Base-by-base conservation (phyloP, 2,797 vertebrate genomes). In the Gambusia yucatana region DNA sequence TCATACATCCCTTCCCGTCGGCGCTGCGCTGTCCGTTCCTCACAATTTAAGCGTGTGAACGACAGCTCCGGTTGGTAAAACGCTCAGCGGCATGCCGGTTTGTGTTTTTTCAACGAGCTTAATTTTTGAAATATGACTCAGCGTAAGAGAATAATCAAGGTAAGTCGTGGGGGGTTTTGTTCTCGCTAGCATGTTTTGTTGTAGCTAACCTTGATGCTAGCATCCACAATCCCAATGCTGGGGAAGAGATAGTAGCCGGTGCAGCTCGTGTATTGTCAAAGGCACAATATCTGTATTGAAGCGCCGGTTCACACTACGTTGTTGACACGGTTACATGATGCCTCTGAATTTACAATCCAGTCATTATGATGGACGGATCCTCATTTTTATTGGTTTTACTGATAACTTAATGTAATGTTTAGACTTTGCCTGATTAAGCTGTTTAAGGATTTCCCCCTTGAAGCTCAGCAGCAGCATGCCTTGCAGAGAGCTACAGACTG, bases 71-170 rank as follows among this genome's bases (percentile, higher is more conserved):
- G 30, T 20, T 7, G 17, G 10, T 13, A 0, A 52, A 33, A 44
- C 13, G 52, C 28, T 36, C 20, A 4, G 17, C 47, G 10, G 1
- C 55, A 17, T 22, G 8, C n/a, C 57, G 20, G 79, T 84, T 75
- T 75, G 9, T 6, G 43, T 75, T 82, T 76, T 67, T 50, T 79
- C 61, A 41, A 79, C 77, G 61, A 61, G 47, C 55, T 50, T 43
- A 57, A 44, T 72, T 87, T 77, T 50, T 75, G 47, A 85, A 88
- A 88, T 76, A 93, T 93, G 93, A 92, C 76, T 86, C 89, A 90
- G 76, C 84, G 72, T 20, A 82, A 84, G 78, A 43, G 74, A 43
- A 36, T 61, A 59, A 73, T 73, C 39, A 83, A 86, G 93, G 94
- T 95, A 91, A 89, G 65, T 14, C 41, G 3, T 43, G 6, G 36